Evolutionary conservation across 2,113 vertebrate genomes (phyloP), one percentile per base, ranked within the genome.

Genomic region (Syngnathoides biaculeatus): DNA sequence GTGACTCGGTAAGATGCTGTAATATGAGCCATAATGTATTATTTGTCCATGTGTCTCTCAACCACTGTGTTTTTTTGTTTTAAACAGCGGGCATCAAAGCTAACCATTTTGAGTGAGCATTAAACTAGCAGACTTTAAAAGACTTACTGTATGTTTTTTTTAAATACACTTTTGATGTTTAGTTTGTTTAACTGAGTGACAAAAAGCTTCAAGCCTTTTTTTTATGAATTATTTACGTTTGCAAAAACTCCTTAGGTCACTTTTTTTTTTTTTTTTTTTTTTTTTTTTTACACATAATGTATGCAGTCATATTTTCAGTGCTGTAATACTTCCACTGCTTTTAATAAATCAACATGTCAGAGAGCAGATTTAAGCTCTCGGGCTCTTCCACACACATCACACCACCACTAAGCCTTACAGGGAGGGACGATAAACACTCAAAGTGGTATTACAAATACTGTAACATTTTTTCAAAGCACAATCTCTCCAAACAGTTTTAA

Each of bases 311-410:
- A 71, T 64, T 61, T 20, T 47, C 17, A 38, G 13, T 35, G 30
- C 26, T 48, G 42, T 56, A 8, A 63, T 26, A 65, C 47, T 64
- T 48, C 64, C 0, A 2, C 6, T 15, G 17, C 64, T 81, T 71
- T 69, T 39, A 64, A 67, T 52, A 52, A 66, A 68, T 75, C 69
- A 63, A 43, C 60, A 61, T 55, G 19, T 61, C 40, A 65, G 43
- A 26, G 24, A 62, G 50, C 43, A 30, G 19, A 47, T 62, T 47
- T 52, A 66, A 55, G 53, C 61, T 56, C 55, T 40, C 40, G 22
- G n/a, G 13, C 61, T 43, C n/a, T 65, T 53, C 52, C 62, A 79
- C 65, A 68, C 30, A 52, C 20, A 22, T n/a, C 30, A 50, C 53
- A 39, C 19, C 57, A 59, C 30, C 15, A 14, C 57, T 66, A 15